These are phyloP conservation scores for Epinephelus moara DNA, from an alignment of 2,113 vertebrate species.

Conservation along the genomic window DNA sequence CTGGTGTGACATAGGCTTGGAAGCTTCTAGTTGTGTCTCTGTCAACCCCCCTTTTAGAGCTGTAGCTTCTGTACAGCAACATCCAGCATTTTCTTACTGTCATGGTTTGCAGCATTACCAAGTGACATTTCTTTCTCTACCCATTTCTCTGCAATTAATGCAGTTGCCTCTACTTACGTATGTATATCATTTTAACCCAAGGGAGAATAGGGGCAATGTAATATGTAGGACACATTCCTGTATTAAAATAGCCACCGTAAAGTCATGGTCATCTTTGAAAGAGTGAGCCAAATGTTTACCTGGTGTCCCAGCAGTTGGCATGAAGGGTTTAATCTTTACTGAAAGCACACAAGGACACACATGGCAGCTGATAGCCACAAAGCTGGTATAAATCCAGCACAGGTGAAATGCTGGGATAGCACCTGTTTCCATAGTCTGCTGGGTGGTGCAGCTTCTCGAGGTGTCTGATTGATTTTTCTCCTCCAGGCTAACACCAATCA, in stretches of 20 bases:
- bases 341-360: conserved; percentile 23
- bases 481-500: conserved; percentile 1
- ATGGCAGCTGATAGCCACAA: not conserved
- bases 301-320: conserved; percentile 12
- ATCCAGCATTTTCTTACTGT: too few relatives aligned
- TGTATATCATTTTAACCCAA: not conserved
- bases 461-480: conserved; percentile 9
- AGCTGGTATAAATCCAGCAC: conserved; percentile 13
- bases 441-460: not conserved
- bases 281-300: conserved; percentile 9
- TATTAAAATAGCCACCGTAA: not conserved
- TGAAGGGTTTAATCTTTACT: conserved; percentile 15
- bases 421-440: conserved; percentile 20
- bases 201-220: not conserved
- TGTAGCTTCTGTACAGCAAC: too few relatives aligned
- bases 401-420: conserved; percentile 22
- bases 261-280: not conserved
- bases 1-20: too few relatives aligned
- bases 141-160: not conserved
- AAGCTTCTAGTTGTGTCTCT: too few relatives aligned
- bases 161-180: not conserved
- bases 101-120: too few relatives aligned
- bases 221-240: not conserved
- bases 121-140: not conserved
- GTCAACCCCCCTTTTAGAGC: too few relatives aligned